These are phyloP conservation scores for Neoniphon sammara DNA, from an alignment of 2,797 vertebrate genomes.

Conservation along the genomic window DNA sequence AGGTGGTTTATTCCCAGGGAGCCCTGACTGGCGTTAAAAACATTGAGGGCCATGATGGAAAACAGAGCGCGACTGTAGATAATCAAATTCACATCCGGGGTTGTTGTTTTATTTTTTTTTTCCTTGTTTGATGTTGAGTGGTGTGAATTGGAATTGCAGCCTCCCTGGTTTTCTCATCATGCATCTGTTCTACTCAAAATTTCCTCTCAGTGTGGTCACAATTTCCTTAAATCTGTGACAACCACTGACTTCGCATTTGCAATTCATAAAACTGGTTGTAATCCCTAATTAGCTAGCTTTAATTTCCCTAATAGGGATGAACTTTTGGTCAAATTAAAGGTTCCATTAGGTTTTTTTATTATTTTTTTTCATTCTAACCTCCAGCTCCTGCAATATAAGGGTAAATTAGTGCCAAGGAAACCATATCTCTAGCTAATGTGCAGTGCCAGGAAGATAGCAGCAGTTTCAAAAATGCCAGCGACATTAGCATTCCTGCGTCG, in stretches of 20 bases:
- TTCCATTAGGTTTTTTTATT: slow-evolving; percentile 58
- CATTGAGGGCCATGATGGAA: slow-evolving; percentile 46
- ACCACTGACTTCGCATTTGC: slow-evolving; percentile 59
- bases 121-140: slow-evolving; percentile 51
- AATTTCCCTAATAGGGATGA: slow-evolving; percentile 71
- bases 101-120: slow-evolving; percentile 43
- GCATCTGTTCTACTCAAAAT: slow-evolving; percentile 31
- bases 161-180: slow-evolving; percentile 27
- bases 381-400: slow-evolving; percentile 44
- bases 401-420: slow-evolving; percentile 68
- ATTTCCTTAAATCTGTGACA: slow-evolving; percentile 34
- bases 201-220: slow-evolving; percentile 17
- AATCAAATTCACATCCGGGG: slow-evolving; percentile 66
- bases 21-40: slow-evolving; percentile 55
- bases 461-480: slow-evolving; percentile 72
- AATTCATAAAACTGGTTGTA: slow-evolving; percentile 60
- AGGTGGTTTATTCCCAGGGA: slow-evolving; percentile 64
- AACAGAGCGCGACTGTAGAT: slow-evolving; percentile 48
- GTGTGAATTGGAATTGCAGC: slow-evolving; percentile 53
- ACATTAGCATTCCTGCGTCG: slow-evolving; percentile 71
- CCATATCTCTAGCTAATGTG: slow-evolving; percentile 74
- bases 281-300: slow-evolving; percentile 70
- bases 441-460: slow-evolving; percentile 70
- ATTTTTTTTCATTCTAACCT: slow-evolving; percentile 50
- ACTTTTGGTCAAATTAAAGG: slow-evolving; percentile 72